Percentiles rank a stretch among this genome's conserved stretches.
Conservation (phyloP, 2,797 vertebrate genomes). For the Molossus molossus region DNA sequence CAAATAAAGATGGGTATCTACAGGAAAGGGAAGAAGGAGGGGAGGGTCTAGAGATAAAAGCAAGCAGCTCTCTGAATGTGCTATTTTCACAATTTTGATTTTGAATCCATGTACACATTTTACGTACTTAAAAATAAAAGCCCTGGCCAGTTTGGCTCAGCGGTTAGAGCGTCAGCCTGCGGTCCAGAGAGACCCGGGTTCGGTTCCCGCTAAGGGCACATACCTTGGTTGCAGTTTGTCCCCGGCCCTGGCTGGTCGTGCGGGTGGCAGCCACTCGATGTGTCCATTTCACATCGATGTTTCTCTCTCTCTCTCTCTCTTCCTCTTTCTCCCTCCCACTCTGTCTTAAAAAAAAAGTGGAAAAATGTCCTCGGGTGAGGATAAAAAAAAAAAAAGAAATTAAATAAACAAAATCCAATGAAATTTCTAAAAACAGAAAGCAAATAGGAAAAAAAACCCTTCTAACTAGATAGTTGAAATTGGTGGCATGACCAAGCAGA, state of each 20-base stretch:
- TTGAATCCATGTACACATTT: neutral
- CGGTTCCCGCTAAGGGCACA: too few relatives aligned
- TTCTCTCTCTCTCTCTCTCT: too few relatives aligned
- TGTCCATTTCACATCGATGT: too few relatives aligned
- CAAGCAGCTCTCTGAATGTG: neutral
- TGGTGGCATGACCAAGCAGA: neutral
- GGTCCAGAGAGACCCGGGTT: too few relatives aligned
- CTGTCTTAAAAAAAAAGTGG: too few relatives aligned
- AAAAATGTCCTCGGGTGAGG: too few relatives aligned
- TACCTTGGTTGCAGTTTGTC: too few relatives aligned
- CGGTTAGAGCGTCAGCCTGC: too few relatives aligned
- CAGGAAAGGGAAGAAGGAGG: neutral
- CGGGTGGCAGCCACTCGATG: too few relatives aligned
- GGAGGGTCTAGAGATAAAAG: neutral
- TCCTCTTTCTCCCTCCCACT: too few relatives aligned
- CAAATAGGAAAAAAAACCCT: neutral
- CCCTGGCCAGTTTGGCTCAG: too few relatives aligned
- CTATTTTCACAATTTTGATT: neutral
- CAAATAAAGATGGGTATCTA: neutral
- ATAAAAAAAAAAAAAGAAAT: neutral
- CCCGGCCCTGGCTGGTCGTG: too few relatives aligned
- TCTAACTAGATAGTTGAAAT: neutral
- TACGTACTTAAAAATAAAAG: conserved; percentile 44
- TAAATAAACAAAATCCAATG: neutral
- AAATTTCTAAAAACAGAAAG: conserved; percentile 30